Conservation (phyloP, 2,888 invertebrate genomes). For the Parelbella ahira region DNA sequence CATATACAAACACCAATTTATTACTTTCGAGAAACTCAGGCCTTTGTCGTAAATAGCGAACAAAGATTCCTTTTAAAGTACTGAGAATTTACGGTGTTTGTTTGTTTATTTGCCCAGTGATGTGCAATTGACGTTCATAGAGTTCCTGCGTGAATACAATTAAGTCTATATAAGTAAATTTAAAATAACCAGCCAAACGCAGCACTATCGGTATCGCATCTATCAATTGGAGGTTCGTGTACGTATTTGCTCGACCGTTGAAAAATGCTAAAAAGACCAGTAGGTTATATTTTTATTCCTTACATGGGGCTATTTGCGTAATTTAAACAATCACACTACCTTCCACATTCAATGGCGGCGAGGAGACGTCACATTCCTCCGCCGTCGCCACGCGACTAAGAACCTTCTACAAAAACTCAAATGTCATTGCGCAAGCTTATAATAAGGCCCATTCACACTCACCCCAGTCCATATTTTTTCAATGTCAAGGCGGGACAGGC, state of each 20-base stretch:
- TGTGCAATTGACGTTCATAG: slow-evolving; percentile 23
- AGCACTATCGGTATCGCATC: slow-evolving; percentile 15
- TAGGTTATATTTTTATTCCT: slow-evolving; percentile 25
- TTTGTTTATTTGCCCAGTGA: slow-evolving; percentile 15
- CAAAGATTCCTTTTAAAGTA: slow-evolving; percentile 12
- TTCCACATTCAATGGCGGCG: slow-evolving; percentile 21
- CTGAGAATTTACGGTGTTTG: slow-evolving; percentile 17
- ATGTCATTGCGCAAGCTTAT: slow-evolving; percentile 77
- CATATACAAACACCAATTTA: slow-evolving; percentile 7
- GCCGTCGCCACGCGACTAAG: slow-evolving; percentile 61
- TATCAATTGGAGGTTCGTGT: slow-evolving; percentile 23
- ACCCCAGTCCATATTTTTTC: slow-evolving; percentile 65
- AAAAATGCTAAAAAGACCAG: slow-evolving; percentile 24
- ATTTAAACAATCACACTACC: slow-evolving; percentile 25
- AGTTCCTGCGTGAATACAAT: slow-evolving; percentile 23
- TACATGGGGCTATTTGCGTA: slow-evolving; percentile 24
- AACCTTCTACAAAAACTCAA: slow-evolving; percentile 58
- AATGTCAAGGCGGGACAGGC: slow-evolving; percentile 64
- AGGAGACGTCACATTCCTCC: slow-evolving; percentile 26
- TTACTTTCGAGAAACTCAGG: slow-evolving; percentile 8
- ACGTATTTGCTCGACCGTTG: slow-evolving; percentile 14
- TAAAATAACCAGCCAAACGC: slow-evolving; percentile 15
- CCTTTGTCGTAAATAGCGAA: slow-evolving; percentile 13
- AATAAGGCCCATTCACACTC: slow-evolving; percentile 75
- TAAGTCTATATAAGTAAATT: slow-evolving; percentile 18